Conservation (phyloP, 2,888 invertebrate species). For the Priocnemis perturbator region DNA sequence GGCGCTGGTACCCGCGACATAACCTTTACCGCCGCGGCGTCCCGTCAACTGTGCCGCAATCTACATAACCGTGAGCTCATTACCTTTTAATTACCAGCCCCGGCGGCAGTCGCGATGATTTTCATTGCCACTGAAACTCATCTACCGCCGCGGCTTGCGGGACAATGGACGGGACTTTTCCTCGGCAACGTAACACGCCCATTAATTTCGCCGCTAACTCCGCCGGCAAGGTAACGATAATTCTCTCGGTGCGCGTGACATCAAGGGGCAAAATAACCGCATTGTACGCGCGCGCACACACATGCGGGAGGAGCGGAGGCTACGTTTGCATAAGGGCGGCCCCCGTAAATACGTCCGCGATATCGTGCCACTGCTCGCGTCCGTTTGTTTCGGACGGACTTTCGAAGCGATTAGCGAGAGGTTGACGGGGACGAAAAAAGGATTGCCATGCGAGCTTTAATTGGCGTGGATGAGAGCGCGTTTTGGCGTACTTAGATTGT, state of each 20-base stretch:
- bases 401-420: too few species aligned
- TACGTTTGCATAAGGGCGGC: too few species aligned
- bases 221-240: constrained; percentile 42
- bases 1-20: constrained; percentile 22
- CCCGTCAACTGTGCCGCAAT: constrained; percentile 49
- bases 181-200: constrained; percentile 43
- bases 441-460: too few species aligned
- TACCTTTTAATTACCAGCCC: constrained; percentile 57
- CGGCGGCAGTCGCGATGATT: constrained; percentile 47
- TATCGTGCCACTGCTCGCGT: too few species aligned
- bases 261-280: constrained; percentile 33
- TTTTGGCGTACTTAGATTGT: too few species aligned
- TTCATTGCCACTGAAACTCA: constrained; percentile 57
- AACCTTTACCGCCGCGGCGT: constrained; percentile 22
- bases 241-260: constrained; percentile 30
- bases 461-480: too few species aligned
- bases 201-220: constrained; percentile 55
- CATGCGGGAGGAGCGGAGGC: too few species aligned
- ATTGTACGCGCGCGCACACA: constrained; percentile 18
- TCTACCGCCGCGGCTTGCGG: constrained; percentile 32
- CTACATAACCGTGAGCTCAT: constrained; percentile 57
- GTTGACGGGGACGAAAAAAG: too few species aligned
- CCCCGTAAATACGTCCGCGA: too few species aligned
- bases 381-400: too few species aligned
- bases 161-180: constrained; percentile 52